Evolutionary conservation across 1,140 invertebrate species (phyloP), one percentile per base, ranked within the genome.

Genomic region (Solenopsis invicta): DNA sequence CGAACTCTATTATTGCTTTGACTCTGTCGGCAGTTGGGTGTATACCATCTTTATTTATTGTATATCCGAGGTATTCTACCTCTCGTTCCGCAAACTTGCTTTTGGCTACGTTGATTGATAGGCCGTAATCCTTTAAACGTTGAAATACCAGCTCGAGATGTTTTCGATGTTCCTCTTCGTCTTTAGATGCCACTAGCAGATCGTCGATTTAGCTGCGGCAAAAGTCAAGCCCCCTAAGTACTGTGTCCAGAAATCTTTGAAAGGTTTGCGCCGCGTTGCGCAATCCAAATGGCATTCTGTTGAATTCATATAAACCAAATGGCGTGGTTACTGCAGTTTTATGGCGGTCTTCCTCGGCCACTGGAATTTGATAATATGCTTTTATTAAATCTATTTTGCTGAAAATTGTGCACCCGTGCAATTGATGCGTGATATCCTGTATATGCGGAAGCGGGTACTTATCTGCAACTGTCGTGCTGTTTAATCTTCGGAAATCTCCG

Each of bases 391-490:
- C 71, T 1, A 74, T 24, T n/a, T 18, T 74, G 0, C 29, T 10
- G 21, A 74, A 82, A 0, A n/a, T n/a, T n/a, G 72, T 82, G 2
- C 48, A 29, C 4, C 2, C 18, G 4, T 9, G 10, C 0, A 45
- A 4, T 4, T 8, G 18, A 3, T 66, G 45, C 0, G 62, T 2
- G 2, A 74, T 62, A 18, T 85, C 45, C 1, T 85, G n/a, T 0
- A 72, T 72, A n/a, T 59, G 67, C 0, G 29, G 45, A 0, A 78
- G 4, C 0, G 59, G 13, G 0, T 78, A 78, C 0, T 37, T 6
- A 18, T 69, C 69, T 8, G n/a, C n/a, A 0, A 66, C 0, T 5
- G n/a, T 94, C 87, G 96, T 96, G 9, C 64, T 50, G 0, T 94
- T 93, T 1, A 95, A 41, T 1, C 95, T 91, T 4, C 18, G 13